These are phyloP conservation scores for Octonoba sinensis DNA, from an alignment of 2,888 invertebrate genomes.

Conservation along the genomic window DNA sequence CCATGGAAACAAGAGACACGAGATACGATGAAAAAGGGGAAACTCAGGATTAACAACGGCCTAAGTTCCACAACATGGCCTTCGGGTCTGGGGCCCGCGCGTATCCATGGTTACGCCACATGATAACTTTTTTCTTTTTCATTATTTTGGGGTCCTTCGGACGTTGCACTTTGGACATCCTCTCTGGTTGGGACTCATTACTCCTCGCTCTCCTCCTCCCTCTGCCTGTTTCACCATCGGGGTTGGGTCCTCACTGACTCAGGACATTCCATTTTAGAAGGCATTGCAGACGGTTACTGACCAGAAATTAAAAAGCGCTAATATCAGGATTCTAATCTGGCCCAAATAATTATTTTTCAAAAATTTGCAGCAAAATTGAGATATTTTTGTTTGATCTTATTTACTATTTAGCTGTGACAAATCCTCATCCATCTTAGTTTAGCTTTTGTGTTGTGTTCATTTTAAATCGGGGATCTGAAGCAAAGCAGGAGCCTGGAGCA, in stretches of 20 bases:
- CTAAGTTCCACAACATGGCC: slow-evolving; percentile 34
- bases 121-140: slow-evolving; percentile 45
- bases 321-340: no score
- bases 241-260: not conserved
- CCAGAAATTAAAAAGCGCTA: no score
- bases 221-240: slow-evolving; percentile 5
- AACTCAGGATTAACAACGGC: slow-evolving; percentile 38
- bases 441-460: no score
- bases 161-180: slow-evolving; percentile 35
- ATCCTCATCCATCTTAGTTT: no score
- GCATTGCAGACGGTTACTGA: no score
- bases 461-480: no score
- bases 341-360: no score
- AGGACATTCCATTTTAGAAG: no score
- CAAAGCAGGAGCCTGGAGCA: no score
- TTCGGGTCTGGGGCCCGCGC: slow-evolving; percentile 31
- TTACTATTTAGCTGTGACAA: no score
- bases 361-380: no score
- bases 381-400: no score
- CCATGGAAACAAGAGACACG: slow-evolving; percentile 30
- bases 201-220: slow-evolving; percentile 12
- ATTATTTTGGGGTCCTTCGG: slow-evolving; percentile 42
- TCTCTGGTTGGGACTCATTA: slow-evolving; percentile 43
- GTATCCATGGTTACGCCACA: slow-evolving; percentile 41
- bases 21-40: slow-evolving; percentile 23